Evolutionary conservation across 2,797 vertebrate species (phyloP).

Genomic region (Hirundo rustica): DNA sequence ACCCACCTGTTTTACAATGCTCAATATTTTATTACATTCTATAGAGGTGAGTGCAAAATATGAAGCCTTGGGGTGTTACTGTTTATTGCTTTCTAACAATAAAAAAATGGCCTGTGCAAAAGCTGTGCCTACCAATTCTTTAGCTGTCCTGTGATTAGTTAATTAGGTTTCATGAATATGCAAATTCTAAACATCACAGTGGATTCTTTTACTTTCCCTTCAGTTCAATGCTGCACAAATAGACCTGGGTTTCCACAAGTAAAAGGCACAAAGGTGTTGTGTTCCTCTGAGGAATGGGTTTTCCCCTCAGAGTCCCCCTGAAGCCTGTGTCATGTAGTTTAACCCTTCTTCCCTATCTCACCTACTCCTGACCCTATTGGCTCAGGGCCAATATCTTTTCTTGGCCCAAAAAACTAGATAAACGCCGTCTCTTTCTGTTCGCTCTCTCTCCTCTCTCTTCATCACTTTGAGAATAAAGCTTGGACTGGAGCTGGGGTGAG

Average conservation of each 20-base stretch:
- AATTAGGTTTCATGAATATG: conserved; percentile 34
- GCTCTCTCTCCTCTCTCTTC: too few species aligned
- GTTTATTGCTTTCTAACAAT: not conserved
- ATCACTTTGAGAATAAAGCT: too few species aligned
- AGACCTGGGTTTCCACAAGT: not conserved
- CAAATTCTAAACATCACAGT: not conserved
- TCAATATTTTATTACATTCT: not conserved
- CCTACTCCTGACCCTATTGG: too few species aligned
- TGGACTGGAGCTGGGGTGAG: too few species aligned
- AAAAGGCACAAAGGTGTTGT: not conserved
- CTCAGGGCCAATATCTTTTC: too few species aligned
- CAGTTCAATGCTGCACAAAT: not conserved
- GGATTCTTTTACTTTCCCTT: not conserved
- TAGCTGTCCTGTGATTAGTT: not conserved
- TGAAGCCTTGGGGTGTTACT: not conserved
- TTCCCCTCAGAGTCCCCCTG: too few species aligned
- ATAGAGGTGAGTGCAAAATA: not conserved
- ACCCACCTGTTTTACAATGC: not conserved
- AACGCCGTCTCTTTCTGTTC: too few species aligned
- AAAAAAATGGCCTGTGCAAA: not conserved
- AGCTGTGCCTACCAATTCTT: not conserved
- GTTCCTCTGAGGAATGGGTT: too few species aligned
- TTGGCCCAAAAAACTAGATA: too few species aligned
- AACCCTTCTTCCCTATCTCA: too few species aligned
- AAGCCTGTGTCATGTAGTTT: too few species aligned